Evolutionary conservation across 2,888 invertebrate species (phyloP), one percentile per base, ranked within the genome.

Genomic region (Raillietiella orientalis): DNA sequence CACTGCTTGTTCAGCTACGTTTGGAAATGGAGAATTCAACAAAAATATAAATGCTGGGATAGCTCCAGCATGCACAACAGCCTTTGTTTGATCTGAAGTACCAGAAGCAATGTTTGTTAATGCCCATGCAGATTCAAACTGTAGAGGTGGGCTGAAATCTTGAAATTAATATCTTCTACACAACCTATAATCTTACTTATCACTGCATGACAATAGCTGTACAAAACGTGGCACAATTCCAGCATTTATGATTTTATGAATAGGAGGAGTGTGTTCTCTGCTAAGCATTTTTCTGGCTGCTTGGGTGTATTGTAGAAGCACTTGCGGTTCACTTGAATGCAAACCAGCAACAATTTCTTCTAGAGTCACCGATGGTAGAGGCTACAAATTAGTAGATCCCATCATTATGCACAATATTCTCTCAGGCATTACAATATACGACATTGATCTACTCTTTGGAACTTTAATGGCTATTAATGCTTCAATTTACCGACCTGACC

Each of bases 101-200:
- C 93, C 93, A 0, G 87, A 87, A 0, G 93, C 90, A 27, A 96
- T 74, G 42, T 93, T 93, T 14, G 93, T 96, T 28, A 96, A 49
- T 0, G 84, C 84, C 93, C 93, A 96, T 0, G 87, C 70, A 2
- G 87, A 70, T 49, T 93, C 93, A 49, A 93, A 93, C 45, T 90
- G 75, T 2, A 77, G 49, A 16, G 28, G 9, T 21, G 25, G 16
- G 15, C 25, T 29, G 8, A 10, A 26, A 26, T 11, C n/a, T 23
- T 26, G 3, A 3, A n/a, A 10, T 8, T 10, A n/a, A 26, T 23
- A n/a, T 24, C 3, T 13, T 22, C 22, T 9, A 6, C 6, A 22
- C 11, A 22, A n/a, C n/a, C n/a, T n/a, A n/a, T 17, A 8, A 17
- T 17, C 19, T 17, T n/a, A 6, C 19, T 8, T n/a, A 17, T 17